These are phyloP conservation scores for Pelobates cultripes DNA, from an alignment of 2,797 vertebrate species.

Conservation along the genomic window DNA sequence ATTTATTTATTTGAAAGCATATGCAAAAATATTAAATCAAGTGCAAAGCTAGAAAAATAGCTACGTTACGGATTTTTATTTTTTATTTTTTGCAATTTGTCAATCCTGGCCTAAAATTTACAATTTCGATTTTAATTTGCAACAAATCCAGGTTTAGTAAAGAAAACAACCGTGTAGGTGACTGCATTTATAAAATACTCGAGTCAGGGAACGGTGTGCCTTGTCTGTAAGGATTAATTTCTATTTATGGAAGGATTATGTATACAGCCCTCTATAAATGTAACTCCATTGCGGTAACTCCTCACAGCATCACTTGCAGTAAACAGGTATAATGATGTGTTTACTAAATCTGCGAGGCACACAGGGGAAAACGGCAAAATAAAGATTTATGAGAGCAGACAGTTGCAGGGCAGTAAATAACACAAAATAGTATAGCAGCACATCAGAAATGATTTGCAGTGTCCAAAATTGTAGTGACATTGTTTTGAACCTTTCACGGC, in stretches of 20 bases:
- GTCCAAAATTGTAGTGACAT: background rate
- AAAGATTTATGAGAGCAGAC: background rate
- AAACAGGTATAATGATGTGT: conserved; percentile 5
- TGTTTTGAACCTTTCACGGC: background rate
- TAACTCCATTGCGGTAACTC: background rate
- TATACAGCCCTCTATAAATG: background rate
- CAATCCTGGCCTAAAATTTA: too few species aligned
- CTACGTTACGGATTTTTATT: too few species aligned
- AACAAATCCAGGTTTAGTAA: too few species aligned
- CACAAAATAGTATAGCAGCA: conserved; percentile 1
- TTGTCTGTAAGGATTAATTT: background rate
- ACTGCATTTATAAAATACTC: background rate
- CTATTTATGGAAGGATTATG: background rate
- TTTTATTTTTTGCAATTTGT: too few species aligned
- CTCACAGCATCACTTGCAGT: too few species aligned
- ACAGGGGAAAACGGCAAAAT: background rate
- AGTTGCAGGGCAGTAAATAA: background rate
- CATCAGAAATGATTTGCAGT: background rate
- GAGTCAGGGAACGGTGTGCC: background rate
- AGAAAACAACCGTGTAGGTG: too few species aligned
- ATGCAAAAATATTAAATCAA: too few species aligned
- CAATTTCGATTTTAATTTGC: too few species aligned
- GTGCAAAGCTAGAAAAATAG: too few species aligned
- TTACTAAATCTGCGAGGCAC: background rate
- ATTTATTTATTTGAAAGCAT: too few species aligned